Evolutionary conservation across 2,888 invertebrate species (phyloP).

Genomic region (Digitonthophagus gazella): DNA sequence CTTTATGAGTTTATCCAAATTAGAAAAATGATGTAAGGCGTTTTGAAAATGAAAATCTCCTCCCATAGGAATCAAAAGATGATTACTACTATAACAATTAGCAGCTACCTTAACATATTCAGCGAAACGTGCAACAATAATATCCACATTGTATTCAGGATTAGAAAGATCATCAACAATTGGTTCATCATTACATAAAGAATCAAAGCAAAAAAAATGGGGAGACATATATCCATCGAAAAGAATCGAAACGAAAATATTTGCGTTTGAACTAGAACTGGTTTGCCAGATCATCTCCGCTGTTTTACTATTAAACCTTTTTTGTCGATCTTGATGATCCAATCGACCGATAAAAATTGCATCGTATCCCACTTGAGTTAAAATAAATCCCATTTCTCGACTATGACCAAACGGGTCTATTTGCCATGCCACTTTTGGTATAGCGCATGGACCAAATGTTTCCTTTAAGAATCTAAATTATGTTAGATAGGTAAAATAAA

Average conservation of each 20-base stretch:
- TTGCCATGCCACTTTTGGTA: constrained; percentile 79
- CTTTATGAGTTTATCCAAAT: constrained; percentile 85
- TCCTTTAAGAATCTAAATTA: constrained; percentile 58
- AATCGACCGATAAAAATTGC: constrained; percentile 79
- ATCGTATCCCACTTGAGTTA: constrained; percentile 81
- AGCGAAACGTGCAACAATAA: constrained; percentile 51
- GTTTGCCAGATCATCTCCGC: constrained; percentile 82
- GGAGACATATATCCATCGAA: constrained; percentile 68
- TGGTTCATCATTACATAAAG: constrained; percentile 58
- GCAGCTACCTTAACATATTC: constrained; percentile 51
- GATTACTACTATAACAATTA: constrained; percentile 61
- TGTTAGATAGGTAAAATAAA: not conserved
- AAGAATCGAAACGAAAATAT: constrained; percentile 61
- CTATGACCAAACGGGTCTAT: constrained; percentile 87
- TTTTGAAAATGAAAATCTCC: constrained; percentile 86
- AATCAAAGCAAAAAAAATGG: constrained; percentile 71
- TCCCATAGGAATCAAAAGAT: constrained; percentile 89
- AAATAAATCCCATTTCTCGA: constrained; percentile 69
- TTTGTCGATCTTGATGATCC: constrained; percentile 74
- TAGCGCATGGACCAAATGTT: constrained; percentile 69
- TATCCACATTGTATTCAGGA: constrained; percentile 64
- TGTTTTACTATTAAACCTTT: constrained; percentile 56
- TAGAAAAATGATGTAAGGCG: constrained; percentile 73
- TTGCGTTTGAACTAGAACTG: constrained; percentile 51
- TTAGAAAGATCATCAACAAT: constrained; percentile 55